Percentiles rank a stretch among this genome's conserved stretches.
phyloP scores from a whole-genome alignment of 2,888 invertebrate species.

The Hyles lineata region DNA sequence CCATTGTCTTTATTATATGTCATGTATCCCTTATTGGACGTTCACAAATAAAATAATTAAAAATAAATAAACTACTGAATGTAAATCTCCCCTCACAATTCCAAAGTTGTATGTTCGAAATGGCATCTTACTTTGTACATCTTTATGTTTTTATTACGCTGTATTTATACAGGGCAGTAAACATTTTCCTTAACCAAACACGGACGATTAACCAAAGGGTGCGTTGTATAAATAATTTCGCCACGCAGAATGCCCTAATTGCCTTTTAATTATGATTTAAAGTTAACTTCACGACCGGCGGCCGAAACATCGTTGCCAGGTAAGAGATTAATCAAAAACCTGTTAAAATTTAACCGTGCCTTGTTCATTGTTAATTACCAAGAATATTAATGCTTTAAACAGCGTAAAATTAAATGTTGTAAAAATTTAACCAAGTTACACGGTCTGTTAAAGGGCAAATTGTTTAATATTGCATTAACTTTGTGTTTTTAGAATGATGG shows the following conservation, averaged over 20 bases:
- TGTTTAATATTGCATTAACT: too few species aligned
- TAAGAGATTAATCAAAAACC: slow-evolving; percentile 36
- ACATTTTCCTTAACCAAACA: not conserved
- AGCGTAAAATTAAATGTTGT: slow-evolving; percentile 33
- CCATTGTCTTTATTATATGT: too few species aligned
- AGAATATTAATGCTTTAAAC: slow-evolving; percentile 27
- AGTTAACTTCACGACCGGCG: slow-evolving; percentile 30
- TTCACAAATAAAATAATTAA: too few species aligned
- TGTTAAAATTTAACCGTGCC: slow-evolving; percentile 33
- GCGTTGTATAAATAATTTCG: slow-evolving; percentile 30
- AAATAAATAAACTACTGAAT: too few species aligned
- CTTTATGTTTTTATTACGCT: too few species aligned
- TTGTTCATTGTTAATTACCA: slow-evolving; percentile 29
- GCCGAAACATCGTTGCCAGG: slow-evolving; percentile 31
- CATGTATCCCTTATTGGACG: too few species aligned
- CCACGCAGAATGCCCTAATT: slow-evolving; percentile 30
- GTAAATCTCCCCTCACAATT: too few species aligned
- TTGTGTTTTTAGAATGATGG: too few species aligned
- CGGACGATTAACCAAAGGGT: slow-evolving; percentile 34
- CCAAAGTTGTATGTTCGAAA: too few species aligned
- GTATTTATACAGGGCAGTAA: too few species aligned
- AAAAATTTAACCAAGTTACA: not conserved
- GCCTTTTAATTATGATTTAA: slow-evolving; percentile 35
- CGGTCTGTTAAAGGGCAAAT: too few species aligned
- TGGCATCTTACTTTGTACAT: too few species aligned